Conservation (phyloP, 2,797 vertebrate species). For the Cuniculus paca region DNA sequence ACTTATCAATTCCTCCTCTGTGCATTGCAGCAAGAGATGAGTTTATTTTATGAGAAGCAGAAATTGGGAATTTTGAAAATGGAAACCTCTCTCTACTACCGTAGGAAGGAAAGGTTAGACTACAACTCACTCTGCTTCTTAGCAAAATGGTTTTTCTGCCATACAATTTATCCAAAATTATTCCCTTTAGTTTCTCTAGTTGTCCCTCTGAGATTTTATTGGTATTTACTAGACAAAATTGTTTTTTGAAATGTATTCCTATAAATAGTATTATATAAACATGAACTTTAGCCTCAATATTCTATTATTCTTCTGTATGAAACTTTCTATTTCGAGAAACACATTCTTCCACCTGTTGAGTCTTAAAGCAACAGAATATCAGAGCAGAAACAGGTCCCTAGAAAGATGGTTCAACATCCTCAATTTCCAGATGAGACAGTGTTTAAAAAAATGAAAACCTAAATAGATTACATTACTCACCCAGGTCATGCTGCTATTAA, state of each 20-base stretch:
- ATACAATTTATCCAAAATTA: constrained; percentile 9
- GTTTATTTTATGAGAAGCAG: neutral
- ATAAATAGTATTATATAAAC: constrained; percentile 51
- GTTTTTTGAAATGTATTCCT: constrained; percentile 16
- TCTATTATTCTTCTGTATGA: neutral
- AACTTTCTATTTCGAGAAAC: neutral
- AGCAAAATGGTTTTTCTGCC: constrained; percentile 21
- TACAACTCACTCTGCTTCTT: neutral
- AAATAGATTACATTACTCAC: neutral
- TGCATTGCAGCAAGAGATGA: neutral
- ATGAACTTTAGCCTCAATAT: constrained; percentile 57
- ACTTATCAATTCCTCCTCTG: neutral
- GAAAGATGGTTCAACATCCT: neutral
- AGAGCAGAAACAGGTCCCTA: neutral
- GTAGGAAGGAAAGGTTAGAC: neutral
- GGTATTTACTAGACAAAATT: constrained; percentile 54
- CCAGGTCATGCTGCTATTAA: neutral
- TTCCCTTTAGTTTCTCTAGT: constrained; percentile 1
- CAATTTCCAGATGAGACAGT: constrained; percentile 43
- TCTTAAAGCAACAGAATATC: neutral
- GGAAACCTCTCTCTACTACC: neutral
- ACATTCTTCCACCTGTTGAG: neutral
- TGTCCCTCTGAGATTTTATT: constrained; percentile 32
- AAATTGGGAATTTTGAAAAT: neutral
- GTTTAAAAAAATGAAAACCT: neutral